A percentile compares a stretch with the other conserved stretches of the same genome.
phyloP scores from a whole-genome alignment of 2,888 invertebrate genomes.

The Amblyjoppa proteus region DNA sequence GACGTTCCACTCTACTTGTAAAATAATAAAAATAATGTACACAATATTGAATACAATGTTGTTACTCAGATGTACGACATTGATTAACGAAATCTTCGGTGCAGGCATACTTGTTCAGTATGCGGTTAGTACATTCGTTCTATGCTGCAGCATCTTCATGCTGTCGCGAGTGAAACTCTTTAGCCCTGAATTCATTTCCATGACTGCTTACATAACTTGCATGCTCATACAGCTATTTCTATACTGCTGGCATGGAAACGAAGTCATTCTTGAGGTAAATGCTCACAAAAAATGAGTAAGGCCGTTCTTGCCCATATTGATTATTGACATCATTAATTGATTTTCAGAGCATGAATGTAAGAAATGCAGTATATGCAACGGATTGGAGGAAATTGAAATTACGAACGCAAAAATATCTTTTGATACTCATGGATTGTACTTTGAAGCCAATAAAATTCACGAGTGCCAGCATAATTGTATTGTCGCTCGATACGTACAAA shows the following conservation, averaged over 20 bases:
- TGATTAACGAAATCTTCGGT: constrained; percentile 39
- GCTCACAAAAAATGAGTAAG: background rate
- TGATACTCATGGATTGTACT: constrained; percentile 42
- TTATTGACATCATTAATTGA: background rate
- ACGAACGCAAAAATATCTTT: constrained; percentile 28
- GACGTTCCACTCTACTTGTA: too few relatives aligned
- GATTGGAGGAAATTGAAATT: constrained; percentile 47
- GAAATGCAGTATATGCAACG: constrained; percentile 36
- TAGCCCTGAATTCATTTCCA: constrained; percentile 26
- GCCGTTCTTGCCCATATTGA: background rate
- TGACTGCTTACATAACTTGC: constrained; percentile 6
- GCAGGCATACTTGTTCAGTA: constrained; percentile 56
- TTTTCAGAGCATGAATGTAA: constrained; percentile 41
- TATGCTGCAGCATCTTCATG: constrained; percentile 38
- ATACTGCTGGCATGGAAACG: constrained; percentile 59
- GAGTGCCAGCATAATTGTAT: constrained; percentile 47
- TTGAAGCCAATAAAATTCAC: constrained; percentile 42
- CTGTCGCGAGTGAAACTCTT: constrained; percentile 11
- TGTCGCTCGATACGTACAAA: constrained; percentile 48
- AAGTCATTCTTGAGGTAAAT: constrained; percentile 43
- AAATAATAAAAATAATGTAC: background rate
- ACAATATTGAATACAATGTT: background rate
- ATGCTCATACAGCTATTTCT: constrained; percentile 57
- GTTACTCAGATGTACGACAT: constrained; percentile 32
- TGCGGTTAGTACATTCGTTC: constrained; percentile 14